Evolutionary conservation across 2,113 vertebrate genomes (phyloP), one percentile per base, ranked within the genome.

Genomic region (Pteropus alecto): DNA sequence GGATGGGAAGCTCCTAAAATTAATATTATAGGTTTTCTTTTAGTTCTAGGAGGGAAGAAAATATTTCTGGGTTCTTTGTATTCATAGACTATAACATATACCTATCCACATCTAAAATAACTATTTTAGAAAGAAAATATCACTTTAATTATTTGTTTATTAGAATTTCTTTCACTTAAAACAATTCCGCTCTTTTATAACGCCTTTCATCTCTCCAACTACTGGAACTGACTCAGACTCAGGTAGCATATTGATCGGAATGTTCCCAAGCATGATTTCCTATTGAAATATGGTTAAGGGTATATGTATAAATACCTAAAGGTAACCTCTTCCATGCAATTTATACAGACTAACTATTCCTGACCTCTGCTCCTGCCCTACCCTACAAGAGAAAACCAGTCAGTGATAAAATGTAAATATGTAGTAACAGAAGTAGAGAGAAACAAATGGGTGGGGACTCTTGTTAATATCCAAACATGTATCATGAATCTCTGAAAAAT

Each of bases 91-190:
- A 38, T 60, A 89, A 88, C 6, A 65, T 67, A 51, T 54, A 51
- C 22, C 46, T 73, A 73, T 24, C 22, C 10, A 28, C 15, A 85
- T 68, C 8, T 63, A 60, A 97, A 63, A 58, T 30, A 74, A 56
- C 4, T 67, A n/a, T 61, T 79, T 78, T 83, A 84, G 38, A 74
- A 83, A 58, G 19, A 87, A 26, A 61, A 1, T 67, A 51, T 65
- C 21, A 87, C 2, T 84, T 79, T 88, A 85, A 76, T 60, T n/a
- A 76, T 63, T 90, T 78, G 24, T 71, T 87, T 54, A 48, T n/a
- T 89, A 30, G 41, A 82, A 83, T 87, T 77, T 96, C 35, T 88
- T 82, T 56, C 28, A 81, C 41, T 77, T 88, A 67, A 86, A 90
- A 77, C 12, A 92, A 33, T 54, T 68, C 16, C 21, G 63, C 38